These are phyloP conservation scores for Byasa hedistus DNA, from an alignment of 2,888 invertebrate species.

Conservation along the genomic window DNA sequence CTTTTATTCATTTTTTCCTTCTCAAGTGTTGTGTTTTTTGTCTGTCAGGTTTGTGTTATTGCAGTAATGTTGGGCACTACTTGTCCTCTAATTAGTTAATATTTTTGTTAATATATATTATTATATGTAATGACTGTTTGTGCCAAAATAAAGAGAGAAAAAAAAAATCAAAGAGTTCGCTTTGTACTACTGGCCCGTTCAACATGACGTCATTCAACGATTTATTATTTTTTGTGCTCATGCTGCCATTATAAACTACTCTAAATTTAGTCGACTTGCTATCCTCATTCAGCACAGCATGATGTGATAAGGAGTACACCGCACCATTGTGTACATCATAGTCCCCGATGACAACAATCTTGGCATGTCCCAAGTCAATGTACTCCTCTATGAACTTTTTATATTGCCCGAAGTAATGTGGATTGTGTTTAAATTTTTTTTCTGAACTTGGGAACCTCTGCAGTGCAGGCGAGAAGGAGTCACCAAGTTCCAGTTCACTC, in stretches of 20 bases:
- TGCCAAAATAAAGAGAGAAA: conserved; percentile 14
- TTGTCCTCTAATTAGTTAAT: too few relatives aligned
- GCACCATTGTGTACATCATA: conserved; percentile 5
- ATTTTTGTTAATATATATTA: too few relatives aligned
- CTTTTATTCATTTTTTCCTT: too few relatives aligned
- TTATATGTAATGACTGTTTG: too few relatives aligned
- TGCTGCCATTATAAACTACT: conserved; percentile 22
- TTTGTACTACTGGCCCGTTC: conserved; percentile 30
- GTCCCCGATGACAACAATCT: conserved; percentile 5
- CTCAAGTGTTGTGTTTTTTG: too few relatives aligned
- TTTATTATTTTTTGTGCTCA: conserved; percentile 24
- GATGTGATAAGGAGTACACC: conserved; percentile 18
- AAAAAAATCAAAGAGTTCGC: conserved; percentile 25
- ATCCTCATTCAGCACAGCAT: conserved; percentile 6
- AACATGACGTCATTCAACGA: conserved; percentile 29
- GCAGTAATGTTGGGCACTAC: too few relatives aligned
- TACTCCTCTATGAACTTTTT: conserved; percentile 21
- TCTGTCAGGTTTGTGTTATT: too few relatives aligned
- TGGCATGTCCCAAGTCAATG: conserved; percentile 9
- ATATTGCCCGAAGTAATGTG: conserved; percentile 8
- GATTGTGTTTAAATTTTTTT: conserved; percentile 22
- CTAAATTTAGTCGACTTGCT: conserved; percentile 16
- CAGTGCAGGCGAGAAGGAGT: conserved; percentile 31
- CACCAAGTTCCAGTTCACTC: conserved; percentile 30
- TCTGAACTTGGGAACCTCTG: conserved; percentile 31